phyloP scores from a whole-genome alignment of 2,113 vertebrate species.

The Lipotes vexillifer region DNA sequence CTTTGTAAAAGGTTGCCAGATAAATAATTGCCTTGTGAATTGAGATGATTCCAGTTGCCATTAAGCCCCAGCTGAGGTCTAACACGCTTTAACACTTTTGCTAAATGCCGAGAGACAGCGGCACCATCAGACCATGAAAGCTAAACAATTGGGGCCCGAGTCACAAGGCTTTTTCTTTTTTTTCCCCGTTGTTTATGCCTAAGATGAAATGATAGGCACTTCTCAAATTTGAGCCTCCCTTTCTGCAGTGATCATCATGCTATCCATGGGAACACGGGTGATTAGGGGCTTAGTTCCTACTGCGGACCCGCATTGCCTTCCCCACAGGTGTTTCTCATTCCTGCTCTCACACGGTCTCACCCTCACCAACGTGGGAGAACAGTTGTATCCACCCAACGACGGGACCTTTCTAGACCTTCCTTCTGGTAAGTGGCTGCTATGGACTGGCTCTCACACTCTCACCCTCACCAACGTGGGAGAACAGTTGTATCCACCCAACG shows the following conservation, averaged over 20 bases:
- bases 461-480: too few relatives aligned
- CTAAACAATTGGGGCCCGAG: constrained; percentile 25
- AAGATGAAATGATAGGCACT: constrained; percentile 53
- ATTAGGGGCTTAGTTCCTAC: neutral
- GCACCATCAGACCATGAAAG: constrained; percentile 62
- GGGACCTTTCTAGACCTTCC: neutral
- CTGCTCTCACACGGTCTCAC: too few relatives aligned
- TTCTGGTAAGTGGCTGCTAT: neutral
- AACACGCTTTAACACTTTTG: constrained; percentile 74
- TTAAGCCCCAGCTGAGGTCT: constrained; percentile 80
- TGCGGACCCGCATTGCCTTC: neutral
- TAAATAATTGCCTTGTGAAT: constrained; percentile 79
- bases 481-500: too few relatives aligned
- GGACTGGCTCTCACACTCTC: too few relatives aligned
- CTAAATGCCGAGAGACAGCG: constrained; percentile 64
- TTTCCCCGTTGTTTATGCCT: neutral
- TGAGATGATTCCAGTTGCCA: constrained; percentile 73
- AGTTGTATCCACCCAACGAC: too few relatives aligned
- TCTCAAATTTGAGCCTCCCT: neutral
- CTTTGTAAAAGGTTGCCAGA: constrained; percentile 75
- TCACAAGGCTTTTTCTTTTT: neutral
- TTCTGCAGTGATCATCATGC: neutral
- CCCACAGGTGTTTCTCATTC: neutral
- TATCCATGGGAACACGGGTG: neutral
- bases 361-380: too few relatives aligned